Percentiles rank a stretch among this genome's conserved stretches.
Evolutionary conservation across 2,797 vertebrate genomes (phyloP).

Genomic region (Rallus crepitans): DNA sequence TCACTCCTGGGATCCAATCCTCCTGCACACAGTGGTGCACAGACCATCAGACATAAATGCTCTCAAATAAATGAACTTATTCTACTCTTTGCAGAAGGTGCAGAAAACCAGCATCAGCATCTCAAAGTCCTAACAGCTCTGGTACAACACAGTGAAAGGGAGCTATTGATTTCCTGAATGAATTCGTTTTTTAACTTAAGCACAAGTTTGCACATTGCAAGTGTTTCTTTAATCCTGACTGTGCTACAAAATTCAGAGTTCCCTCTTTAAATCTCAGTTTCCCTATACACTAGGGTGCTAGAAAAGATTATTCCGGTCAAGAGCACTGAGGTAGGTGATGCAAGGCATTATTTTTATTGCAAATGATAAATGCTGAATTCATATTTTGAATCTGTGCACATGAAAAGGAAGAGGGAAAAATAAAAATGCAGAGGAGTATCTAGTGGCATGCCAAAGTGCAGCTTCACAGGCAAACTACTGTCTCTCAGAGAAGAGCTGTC

Average conservation of each 20-base stretch:
- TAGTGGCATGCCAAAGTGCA: constrained; percentile 6
- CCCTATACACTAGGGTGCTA: background rate
- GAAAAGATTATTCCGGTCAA: background rate
- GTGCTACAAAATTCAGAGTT: background rate
- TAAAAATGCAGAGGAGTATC: background rate
- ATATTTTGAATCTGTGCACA: background rate
- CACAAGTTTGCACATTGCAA: background rate
- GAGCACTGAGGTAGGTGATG: background rate
- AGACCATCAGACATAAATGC: background rate
- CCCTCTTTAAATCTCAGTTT: background rate
- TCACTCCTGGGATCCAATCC: background rate
- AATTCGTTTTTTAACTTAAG: background rate
- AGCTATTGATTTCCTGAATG: background rate
- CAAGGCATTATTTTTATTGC: background rate
- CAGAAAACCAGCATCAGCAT: background rate
- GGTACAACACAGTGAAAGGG: background rate
- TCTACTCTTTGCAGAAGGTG: background rate
- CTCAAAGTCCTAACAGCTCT: background rate
- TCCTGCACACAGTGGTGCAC: background rate
- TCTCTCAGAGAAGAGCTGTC: constrained; percentile 20
- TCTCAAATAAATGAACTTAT: fast-evolving
- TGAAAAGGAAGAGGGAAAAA: background rate
- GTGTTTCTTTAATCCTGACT: background rate
- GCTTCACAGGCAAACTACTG: constrained; percentile 29
- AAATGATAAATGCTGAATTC: background rate